Conservation (phyloP, 2,888 invertebrate genomes). For the Augochlorella aurata region DNA sequence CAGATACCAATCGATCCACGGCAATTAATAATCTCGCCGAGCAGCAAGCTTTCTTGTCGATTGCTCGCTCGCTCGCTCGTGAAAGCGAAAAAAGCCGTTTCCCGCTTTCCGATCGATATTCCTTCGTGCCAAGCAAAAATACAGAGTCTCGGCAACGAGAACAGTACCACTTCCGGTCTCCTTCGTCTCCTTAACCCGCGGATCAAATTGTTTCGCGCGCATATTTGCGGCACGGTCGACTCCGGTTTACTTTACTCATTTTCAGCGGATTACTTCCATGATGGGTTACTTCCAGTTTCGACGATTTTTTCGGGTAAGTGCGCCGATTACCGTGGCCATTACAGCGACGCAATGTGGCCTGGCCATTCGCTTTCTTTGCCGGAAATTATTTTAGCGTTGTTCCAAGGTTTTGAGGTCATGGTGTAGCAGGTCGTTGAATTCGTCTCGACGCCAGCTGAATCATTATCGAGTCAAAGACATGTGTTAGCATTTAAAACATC, state of each 20-base stretch:
- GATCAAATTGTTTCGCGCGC: neutral
- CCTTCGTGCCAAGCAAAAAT: neutral
- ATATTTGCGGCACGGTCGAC: neutral
- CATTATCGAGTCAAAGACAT: too few relatives aligned
- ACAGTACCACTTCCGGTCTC: neutral
- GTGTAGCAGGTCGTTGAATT: too few relatives aligned
- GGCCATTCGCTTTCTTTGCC: too few relatives aligned
- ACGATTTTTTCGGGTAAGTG: too few relatives aligned
- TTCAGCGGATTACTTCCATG: neutral
- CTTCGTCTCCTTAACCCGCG: neutral
- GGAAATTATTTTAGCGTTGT: too few relatives aligned
- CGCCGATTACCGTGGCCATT: too few relatives aligned
- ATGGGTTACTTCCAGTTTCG: neutral
- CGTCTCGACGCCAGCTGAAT: too few relatives aligned
- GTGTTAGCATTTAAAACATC: too few relatives aligned
- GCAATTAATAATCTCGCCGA: slow-evolving; percentile 22
- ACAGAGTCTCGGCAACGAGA: neutral
- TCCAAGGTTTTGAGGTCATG: too few relatives aligned
- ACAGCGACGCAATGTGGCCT: too few relatives aligned
- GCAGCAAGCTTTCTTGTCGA: neutral
- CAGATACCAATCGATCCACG: neutral
- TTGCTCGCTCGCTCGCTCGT: neutral
- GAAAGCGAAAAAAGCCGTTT: neutral
- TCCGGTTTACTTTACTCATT: neutral
- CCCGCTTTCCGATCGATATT: neutral